phyloP scores from a whole-genome alignment of 2,888 invertebrate genomes.

The Mesorhabditis sp. region DNA sequence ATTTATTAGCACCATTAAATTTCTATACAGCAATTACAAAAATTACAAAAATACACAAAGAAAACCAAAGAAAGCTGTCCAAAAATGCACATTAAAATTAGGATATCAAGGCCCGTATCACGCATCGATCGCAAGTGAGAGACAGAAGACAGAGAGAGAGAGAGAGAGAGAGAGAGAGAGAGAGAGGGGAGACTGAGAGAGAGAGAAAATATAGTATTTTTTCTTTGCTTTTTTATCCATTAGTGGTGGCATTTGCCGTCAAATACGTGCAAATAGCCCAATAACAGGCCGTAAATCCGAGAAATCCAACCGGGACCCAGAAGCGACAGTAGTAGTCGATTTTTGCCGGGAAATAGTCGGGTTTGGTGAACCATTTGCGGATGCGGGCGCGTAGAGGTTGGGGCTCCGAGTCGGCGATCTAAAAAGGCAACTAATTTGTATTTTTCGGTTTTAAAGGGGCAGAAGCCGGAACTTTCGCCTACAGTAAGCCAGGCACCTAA shows the following conservation, averaged over 20 bases:
- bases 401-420: conserved; percentile 9
- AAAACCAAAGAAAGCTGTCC: neutral
- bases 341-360: conserved; percentile 64
- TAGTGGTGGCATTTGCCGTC: conserved; percentile 25
- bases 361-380: conserved; percentile 47
- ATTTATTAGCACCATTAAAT: neutral
- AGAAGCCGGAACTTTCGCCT: neutral
- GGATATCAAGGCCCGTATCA: neutral
- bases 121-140: neutral
- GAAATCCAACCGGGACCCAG: conserved; percentile 49
- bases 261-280: conserved; percentile 44
- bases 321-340: conserved; percentile 84
- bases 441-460: neutral
- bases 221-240: neutral
- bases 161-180: conserved; percentile 9
- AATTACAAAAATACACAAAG: neutral
- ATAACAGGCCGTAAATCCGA: conserved; percentile 47
- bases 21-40: too few relatives aligned
- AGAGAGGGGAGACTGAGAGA: neutral
- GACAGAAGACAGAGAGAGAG: conserved; percentile 12
- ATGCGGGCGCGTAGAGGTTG: conserved; percentile 25
- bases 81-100: neutral
- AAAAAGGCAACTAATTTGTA: neutral
- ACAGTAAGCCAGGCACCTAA: too few relatives aligned
- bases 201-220: neutral